These are phyloP conservation scores for Corvus moneduloides DNA, from an alignment of 2,113 vertebrate genomes.

Conservation along the genomic window DNA sequence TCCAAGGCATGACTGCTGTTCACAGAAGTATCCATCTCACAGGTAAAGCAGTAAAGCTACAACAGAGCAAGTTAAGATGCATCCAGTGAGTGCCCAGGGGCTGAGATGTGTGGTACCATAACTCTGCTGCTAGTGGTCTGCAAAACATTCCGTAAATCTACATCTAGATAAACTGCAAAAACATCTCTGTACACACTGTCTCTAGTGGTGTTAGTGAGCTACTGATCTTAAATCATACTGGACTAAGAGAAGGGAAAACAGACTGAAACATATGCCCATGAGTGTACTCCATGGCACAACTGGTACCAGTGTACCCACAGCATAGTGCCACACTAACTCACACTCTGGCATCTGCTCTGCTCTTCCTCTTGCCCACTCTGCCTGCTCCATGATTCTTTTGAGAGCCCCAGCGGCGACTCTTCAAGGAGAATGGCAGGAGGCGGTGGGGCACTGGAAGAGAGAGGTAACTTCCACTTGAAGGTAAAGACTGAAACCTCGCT, in stretches of 20 bases:
- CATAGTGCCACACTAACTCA: accelerated
- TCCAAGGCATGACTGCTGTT: background rate
- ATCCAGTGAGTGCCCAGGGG: background rate
- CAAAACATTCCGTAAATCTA: background rate
- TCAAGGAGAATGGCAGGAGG: background rate
- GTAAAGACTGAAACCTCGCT: background rate
- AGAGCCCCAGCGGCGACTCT: background rate
- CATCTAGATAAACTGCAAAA: background rate
- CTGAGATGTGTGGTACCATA: background rate
- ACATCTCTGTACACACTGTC: background rate
- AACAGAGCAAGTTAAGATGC: background rate
- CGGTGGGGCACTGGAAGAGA: background rate
- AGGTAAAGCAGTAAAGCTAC: background rate
- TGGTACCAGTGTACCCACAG: too few species aligned
- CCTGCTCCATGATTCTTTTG: background rate
- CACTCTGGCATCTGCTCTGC: background rate
- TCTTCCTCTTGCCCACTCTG: background rate
- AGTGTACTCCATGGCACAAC: background rate
- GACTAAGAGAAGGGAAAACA: background rate
- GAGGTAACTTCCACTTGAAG: background rate
- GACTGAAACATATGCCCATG: accelerated
- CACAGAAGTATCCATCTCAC: background rate
- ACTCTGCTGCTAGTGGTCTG: background rate
- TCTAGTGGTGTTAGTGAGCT: background rate
- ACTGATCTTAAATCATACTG: background rate